These are phyloP conservation scores for Euzophera pinguis DNA, from an alignment of 2,888 invertebrate genomes.

Conservation along the genomic window DNA sequence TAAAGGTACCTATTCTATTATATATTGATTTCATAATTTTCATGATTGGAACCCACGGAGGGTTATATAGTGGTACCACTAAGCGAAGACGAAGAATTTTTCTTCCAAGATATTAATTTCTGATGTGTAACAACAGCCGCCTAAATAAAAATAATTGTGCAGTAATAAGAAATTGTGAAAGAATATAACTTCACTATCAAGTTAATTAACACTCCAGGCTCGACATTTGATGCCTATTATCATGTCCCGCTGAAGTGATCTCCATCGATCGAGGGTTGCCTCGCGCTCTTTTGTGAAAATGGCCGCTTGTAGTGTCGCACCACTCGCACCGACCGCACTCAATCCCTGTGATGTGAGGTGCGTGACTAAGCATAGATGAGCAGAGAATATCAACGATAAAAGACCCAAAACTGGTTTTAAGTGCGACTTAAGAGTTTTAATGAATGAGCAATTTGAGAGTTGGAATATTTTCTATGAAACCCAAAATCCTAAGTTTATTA, in stretches of 20 bases:
- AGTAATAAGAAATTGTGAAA: not conserved
- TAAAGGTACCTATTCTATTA: no score
- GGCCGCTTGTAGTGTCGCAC: slow-evolving; percentile 12
- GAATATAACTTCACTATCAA: not conserved
- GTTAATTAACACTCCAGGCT: not conserved
- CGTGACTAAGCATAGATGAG: slow-evolving; percentile 28
- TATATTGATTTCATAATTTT: no score
- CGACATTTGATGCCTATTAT: not conserved
- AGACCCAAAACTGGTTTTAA: not conserved
- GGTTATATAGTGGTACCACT: no score
- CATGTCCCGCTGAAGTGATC: slow-evolving; percentile 1
- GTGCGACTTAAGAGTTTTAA: not conserved
- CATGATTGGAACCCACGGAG: no score
- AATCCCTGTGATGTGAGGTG: slow-evolving; percentile 26
- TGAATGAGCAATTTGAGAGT: not conserved
- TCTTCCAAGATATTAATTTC: no score
- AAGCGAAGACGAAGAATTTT: no score
- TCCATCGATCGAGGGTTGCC: slow-evolving; percentile 15
- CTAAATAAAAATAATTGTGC: no score
- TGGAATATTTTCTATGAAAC: not conserved
- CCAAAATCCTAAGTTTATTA: not conserved
- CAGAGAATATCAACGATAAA: slow-evolving; percentile 14
- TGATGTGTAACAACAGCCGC: no score
- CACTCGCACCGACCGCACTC: not conserved
- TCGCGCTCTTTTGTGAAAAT: slow-evolving; percentile 17